Percentiles rank a stretch among this genome's conserved stretches.
phyloP scores from a whole-genome alignment of 2,113 vertebrate species.

The Galbula dea region DNA sequence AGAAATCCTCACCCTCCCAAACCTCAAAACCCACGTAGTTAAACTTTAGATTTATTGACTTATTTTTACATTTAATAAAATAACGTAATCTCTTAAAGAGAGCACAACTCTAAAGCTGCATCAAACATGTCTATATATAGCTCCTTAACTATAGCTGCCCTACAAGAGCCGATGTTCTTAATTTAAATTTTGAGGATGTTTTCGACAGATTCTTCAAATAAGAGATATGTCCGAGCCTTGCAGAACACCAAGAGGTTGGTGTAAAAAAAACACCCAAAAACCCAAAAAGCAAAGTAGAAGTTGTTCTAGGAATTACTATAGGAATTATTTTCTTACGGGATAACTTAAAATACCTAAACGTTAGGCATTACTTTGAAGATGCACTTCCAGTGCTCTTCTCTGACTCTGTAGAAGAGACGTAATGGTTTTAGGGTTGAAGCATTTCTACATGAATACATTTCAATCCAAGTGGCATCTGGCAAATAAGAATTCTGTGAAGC shows the following conservation, averaged over 20 bases:
- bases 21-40: background rate
- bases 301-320: accelerated
- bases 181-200: background rate
- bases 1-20: background rate
- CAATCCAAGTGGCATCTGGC: background rate
- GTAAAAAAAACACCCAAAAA: background rate
- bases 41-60: background rate
- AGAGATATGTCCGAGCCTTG: background rate
- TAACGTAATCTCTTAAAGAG: background rate
- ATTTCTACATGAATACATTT: background rate
- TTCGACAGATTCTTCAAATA: background rate
- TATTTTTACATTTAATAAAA: background rate
- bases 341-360: background rate
- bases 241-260: background rate
- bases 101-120: background rate
- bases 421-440: background rate
- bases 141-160: background rate
- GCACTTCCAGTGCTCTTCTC: background rate
- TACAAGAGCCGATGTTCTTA: background rate
- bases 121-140: background rate
- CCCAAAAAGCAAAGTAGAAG: background rate
- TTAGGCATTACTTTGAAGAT: background rate
- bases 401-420: background rate
- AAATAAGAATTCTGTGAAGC: background rate
- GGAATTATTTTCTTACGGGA: background rate